Evolutionary conservation across 2,797 vertebrate species (phyloP).

Genomic region (Tapirus indicus): DNA sequence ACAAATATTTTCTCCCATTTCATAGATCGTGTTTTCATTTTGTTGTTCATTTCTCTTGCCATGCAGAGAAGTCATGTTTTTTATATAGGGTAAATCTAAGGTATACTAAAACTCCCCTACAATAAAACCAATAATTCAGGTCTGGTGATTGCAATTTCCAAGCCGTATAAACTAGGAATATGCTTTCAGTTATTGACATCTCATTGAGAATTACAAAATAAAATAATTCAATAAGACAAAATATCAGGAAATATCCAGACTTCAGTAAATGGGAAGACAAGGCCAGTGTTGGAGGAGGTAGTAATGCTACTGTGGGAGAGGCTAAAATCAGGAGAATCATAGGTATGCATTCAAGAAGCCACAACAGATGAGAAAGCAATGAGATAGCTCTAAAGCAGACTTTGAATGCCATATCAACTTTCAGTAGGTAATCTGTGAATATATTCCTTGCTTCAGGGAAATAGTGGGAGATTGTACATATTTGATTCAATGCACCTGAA

Average conservation of each 20-base stretch:
- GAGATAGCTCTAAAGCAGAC: not conserved
- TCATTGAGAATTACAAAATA: not conserved
- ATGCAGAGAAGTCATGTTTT: not conserved
- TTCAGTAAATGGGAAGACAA: not conserved
- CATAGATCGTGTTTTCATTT: not conserved
- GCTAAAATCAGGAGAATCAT: not conserved
- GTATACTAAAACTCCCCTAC: rapidly evolving
- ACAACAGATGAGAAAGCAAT: not conserved
- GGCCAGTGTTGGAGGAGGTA: not conserved
- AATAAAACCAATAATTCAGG: not conserved
- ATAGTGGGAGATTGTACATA: not conserved
- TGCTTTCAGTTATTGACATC: not conserved
- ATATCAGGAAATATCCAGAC: not conserved
- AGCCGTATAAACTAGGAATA: not conserved
- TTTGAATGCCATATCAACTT: not conserved
- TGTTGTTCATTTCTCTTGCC: not conserved
- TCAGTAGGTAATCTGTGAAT: not conserved
- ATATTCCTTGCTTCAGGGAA: not conserved
- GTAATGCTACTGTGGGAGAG: not conserved
- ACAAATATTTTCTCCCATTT: not conserved
- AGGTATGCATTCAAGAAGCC: not conserved
- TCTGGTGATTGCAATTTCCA: not conserved
- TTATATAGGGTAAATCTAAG: not conserved
- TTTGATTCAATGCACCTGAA: not conserved
- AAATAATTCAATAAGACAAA: not conserved